A percentile compares a stretch with the other conserved stretches of the same genome.
phyloP scores from a whole-genome alignment of 2,113 vertebrate species.

The Taurulus bubalis region DNA sequence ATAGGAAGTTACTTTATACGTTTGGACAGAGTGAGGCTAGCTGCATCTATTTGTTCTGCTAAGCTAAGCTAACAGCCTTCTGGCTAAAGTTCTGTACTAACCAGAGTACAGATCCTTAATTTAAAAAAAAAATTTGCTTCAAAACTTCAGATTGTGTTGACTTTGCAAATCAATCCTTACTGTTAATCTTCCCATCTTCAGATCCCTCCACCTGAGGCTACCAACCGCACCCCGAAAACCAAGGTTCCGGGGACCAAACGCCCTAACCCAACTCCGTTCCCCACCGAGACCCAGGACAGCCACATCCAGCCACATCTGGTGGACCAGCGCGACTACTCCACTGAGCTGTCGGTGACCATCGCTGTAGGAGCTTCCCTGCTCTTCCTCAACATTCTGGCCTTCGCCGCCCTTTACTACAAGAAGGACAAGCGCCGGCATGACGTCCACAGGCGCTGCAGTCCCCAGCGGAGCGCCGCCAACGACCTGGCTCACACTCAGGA shows the following conservation, averaged over 20 bases:
- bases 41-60: not conserved
- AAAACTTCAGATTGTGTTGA: not conserved
- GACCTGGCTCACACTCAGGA: conserved; percentile 97
- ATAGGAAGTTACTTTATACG: not conserved
- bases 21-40: not conserved
- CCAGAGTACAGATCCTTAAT: not conserved
- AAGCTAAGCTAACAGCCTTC: not conserved
- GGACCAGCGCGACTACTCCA: conserved; percentile 98
- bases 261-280: conserved; percentile 93
- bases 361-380: conserved; percentile 96
- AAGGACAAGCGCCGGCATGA: conserved; percentile 98
- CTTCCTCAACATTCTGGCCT: conserved; percentile 98
- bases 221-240: conserved; percentile 90
- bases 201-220: conserved; percentile 94
- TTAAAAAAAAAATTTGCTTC: not conserved
- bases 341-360: conserved; percentile 96
- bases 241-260: conserved; percentile 89
- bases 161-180: not conserved
- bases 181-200: conserved; percentile 18
- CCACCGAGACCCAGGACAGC: conserved; percentile 93
- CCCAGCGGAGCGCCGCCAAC: conserved; percentile 92
- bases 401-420: conserved; percentile 98
- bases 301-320: conserved; percentile 96
- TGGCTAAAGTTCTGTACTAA: not conserved
- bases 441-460: conserved; percentile 95